Conservation (phyloP, 2,888 invertebrate species). For the Iselma pallidipennis region DNA sequence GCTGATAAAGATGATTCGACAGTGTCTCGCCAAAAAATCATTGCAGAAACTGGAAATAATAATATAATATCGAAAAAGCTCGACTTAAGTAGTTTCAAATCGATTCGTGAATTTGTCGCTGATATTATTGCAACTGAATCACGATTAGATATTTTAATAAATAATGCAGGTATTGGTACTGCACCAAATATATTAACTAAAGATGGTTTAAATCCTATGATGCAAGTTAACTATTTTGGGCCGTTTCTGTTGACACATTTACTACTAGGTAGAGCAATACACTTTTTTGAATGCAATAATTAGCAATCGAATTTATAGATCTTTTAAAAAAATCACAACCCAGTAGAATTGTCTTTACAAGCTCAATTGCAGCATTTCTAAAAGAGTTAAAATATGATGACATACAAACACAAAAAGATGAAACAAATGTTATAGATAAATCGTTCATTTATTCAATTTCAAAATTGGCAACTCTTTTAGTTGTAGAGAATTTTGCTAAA, state of each 20-base stretch:
- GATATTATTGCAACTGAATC: constrained; percentile 60
- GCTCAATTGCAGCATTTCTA: constrained; percentile 17
- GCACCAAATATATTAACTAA: constrained; percentile 56
- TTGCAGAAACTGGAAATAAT: constrained; percentile 42
- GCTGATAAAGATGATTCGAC: constrained; percentile 52
- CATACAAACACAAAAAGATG: not conserved
- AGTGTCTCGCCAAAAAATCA: constrained; percentile 39
- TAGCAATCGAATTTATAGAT: too few species aligned
- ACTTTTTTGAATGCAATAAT: too few species aligned
- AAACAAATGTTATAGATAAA: not conserved
- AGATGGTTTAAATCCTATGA: constrained; percentile 65
- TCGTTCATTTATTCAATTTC: constrained; percentile 19
- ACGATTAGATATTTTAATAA: constrained; percentile 65
- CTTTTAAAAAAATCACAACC: constrained; percentile 24
- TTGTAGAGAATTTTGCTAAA: constrained; percentile 25
- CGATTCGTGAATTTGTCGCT: constrained; percentile 64
- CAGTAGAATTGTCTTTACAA: constrained; percentile 28
- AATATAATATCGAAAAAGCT: constrained; percentile 55
- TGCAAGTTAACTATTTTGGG: constrained; percentile 72
- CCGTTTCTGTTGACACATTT: constrained; percentile 71
- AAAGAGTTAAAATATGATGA: not conserved
- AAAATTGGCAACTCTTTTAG: constrained; percentile 20
- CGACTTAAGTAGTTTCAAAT: constrained; percentile 61
- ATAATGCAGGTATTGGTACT: constrained; percentile 67
- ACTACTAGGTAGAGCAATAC: too few species aligned